Evolutionary conservation across 2,888 invertebrate genomes (phyloP), one percentile per base, ranked within the genome.

Genomic region (Lochmaea crataegi): DNA sequence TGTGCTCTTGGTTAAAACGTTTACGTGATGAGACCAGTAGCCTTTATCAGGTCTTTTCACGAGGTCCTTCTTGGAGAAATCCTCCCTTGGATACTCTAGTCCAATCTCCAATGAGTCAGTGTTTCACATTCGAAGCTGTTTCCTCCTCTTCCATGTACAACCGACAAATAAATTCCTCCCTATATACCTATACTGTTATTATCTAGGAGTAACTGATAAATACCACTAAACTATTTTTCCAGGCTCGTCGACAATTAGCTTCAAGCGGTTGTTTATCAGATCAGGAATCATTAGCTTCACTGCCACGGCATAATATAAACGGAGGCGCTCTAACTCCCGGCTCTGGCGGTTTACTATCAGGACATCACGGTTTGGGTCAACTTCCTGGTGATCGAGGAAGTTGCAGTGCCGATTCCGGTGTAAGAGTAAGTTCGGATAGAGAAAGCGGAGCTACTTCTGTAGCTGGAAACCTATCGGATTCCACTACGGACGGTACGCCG

Each of bases 391-490:
- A 95, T 84, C 89, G 95, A 57, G 94, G 94, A 76, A 94, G 94
- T 82, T 94, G 94, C 87, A 94, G 94, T 82, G 95, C 95, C 14
- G 96, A 96, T 86, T 95, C 95, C 32, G 95, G 95, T 6, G 93
- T 95, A 18, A 90, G 95, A 82, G 92, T 94, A 84, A 94, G 94
- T 86, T 95, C 95, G 81, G 96, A 96, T 84, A 88, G 93, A 45
- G 93, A 93, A 82, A 93, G 92, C 80, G 94, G 94, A 14, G 94
- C 94, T 3, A 94, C 94, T 65, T 94, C 94, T 75, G 93, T 94
- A 80, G 94, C 95, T 42, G 93, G 94, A n/a, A 94, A 94, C 86
- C 88, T 94, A 61, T 93, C 93, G 0, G 94, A 94, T 85, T 94
- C 94, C 6, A 94, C 94, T 16, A 93, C 93, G 16, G 94, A 94